Evolutionary conservation across 2,888 invertebrate species (phyloP).

Genomic region (Orchesella flavescens): DNA sequence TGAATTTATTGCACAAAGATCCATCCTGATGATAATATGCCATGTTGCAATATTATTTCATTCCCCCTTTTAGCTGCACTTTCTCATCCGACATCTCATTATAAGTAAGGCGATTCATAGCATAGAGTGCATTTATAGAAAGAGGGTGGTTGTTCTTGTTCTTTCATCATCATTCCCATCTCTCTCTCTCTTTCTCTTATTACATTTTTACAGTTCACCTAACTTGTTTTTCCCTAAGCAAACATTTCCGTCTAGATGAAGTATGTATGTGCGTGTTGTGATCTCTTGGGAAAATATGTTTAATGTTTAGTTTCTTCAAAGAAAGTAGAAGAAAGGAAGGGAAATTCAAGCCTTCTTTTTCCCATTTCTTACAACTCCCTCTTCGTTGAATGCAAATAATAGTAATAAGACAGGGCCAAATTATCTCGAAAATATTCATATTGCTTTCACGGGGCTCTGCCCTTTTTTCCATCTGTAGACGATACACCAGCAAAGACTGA

Average conservation of each 20-base stretch:
- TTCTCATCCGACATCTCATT: too few relatives aligned
- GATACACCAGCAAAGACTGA: background rate
- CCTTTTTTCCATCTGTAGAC: slow-evolving; percentile 1
- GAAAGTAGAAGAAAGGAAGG: slow-evolving; percentile 1
- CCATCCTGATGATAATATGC: too few relatives aligned
- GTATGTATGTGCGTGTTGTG: slow-evolving; percentile 14
- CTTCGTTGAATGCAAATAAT: slow-evolving; percentile 38
- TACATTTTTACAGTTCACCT: background rate
- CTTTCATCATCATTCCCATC: background rate
- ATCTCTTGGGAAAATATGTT: slow-evolving; percentile 34
- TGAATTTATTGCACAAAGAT: too few relatives aligned
- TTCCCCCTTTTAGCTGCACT: too few relatives aligned
- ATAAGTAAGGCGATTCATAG: too few relatives aligned
- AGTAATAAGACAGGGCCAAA: slow-evolving; percentile 46
- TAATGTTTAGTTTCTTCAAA: slow-evolving; percentile 15
- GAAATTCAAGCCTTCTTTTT: slow-evolving; percentile 1
- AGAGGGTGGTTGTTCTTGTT: too few relatives aligned
- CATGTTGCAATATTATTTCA: too few relatives aligned
- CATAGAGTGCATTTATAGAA: too few relatives aligned
- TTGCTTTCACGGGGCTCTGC: slow-evolving; percentile 47
- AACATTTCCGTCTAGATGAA: slow-evolving; percentile 31
- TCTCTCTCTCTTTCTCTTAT: background rate
- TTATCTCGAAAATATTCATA: slow-evolving; percentile 53
- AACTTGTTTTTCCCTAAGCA: slow-evolving; percentile 15
- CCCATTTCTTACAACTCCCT: slow-evolving; percentile 19